A percentile compares a stretch with the other conserved stretches of the same genome.
Evolutionary conservation across 2,113 vertebrate species (phyloP).

Genomic region (Ptilonorhynchus violaceus): DNA sequence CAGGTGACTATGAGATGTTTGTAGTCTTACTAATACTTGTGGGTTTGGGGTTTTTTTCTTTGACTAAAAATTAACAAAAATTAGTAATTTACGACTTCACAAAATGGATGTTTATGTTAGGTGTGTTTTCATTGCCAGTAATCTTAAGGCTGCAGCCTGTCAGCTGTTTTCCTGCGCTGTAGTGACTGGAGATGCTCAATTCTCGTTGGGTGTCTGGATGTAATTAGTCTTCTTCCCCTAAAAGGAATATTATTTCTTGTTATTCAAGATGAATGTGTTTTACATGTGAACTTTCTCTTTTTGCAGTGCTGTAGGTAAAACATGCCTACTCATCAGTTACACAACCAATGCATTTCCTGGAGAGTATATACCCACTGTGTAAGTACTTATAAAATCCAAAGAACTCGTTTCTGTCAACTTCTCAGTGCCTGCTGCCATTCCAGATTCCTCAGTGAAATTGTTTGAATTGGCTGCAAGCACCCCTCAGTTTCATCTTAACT

Average conservation of each 20-base stretch:
- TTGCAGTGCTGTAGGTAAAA: constrained; percentile 96
- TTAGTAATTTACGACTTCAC: not conserved
- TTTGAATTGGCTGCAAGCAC: not conserved
- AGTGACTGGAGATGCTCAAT: not conserved
- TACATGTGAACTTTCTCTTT: constrained; percentile 9
- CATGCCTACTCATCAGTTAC: constrained; percentile 98
- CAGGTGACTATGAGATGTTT: not conserved
- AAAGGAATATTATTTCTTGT: not conserved
- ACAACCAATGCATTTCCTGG: constrained; percentile 98
- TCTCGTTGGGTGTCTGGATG: not conserved
- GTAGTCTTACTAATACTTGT: not conserved
- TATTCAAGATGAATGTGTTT: not conserved
- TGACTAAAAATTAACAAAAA: not conserved
- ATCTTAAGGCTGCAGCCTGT: not conserved
- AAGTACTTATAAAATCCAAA: constrained; percentile 66
- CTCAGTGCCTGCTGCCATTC: not conserved
- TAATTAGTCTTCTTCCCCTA: not conserved
- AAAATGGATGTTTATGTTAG: not conserved
- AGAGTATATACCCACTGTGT: constrained; percentile 99
- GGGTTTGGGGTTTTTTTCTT: not conserved
- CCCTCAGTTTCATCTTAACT: not conserved
- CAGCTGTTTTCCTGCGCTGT: not conserved
- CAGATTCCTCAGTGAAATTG: not conserved
- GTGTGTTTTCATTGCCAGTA: not conserved
- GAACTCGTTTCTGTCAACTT: not conserved